Evolutionary conservation across 2,888 invertebrate species (phyloP).

Genomic region (Troides oblongomaculatus): DNA sequence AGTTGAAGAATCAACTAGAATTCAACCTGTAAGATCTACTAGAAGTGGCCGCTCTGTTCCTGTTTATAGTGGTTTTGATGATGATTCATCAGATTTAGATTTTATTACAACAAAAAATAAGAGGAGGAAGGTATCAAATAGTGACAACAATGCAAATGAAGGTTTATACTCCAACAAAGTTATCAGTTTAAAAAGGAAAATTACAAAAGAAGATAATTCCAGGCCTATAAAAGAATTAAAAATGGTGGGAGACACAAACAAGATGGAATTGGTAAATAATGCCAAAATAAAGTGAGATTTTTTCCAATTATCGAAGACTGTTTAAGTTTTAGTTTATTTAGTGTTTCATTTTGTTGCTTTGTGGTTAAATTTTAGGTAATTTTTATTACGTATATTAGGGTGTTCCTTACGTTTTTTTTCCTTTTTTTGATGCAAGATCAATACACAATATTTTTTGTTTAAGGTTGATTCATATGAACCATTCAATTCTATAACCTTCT

Average conservation of each 20-base stretch:
- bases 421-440: too few relatives aligned
- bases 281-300: slow-evolving; percentile 26
- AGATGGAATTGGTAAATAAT: slow-evolving; percentile 22
- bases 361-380: not conserved
- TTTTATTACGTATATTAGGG: not conserved
- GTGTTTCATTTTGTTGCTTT: slow-evolving; percentile 9
- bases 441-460: too few relatives aligned
- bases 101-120: slow-evolving; percentile 64
- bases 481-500: too few relatives aligned
- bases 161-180: slow-evolving; percentile 58
- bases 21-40: slow-evolving; percentile 64
- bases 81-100: slow-evolving; percentile 70
- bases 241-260: slow-evolving; percentile 33
- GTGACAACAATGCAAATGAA: slow-evolving; percentile 52
- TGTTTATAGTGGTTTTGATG: slow-evolving; percentile 68
- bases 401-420: too few relatives aligned
- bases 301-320: slow-evolving; percentile 30
- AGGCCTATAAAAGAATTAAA: slow-evolving; percentile 59
- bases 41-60: slow-evolving; percentile 70
- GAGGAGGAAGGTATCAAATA: slow-evolving; percentile 61
- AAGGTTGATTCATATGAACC: too few relatives aligned
- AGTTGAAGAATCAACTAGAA: slow-evolving; percentile 61
- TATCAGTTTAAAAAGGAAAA: slow-evolving; percentile 65
- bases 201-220: slow-evolving; percentile 58
- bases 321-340: slow-evolving; percentile 14